phyloP scores from a whole-genome alignment of 2,113 vertebrate genomes.

The Istiophorus platypterus region DNA sequence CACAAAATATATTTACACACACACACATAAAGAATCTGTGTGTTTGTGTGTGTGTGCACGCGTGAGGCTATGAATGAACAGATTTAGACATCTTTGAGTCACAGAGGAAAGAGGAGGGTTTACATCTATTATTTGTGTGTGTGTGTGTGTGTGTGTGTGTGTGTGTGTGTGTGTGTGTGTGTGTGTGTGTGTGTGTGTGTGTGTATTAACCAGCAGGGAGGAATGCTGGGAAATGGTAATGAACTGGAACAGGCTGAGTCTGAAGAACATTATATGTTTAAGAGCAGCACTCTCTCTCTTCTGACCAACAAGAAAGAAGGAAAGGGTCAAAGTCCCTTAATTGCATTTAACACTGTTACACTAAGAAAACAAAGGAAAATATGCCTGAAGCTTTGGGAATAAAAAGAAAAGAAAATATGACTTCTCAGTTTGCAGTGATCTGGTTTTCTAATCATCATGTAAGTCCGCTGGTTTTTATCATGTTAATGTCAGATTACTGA shows the following conservation, averaged over 20 bases:
- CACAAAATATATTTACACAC: constrained; percentile 48
- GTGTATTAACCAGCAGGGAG: constrained; percentile 41
- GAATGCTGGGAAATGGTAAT: constrained; percentile 60
- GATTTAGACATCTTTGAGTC: constrained; percentile 53
- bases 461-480: too few species aligned
- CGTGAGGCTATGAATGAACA: constrained; percentile 48
- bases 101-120: constrained; percentile 37
- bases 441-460: too few species aligned
- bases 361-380: too few species aligned
- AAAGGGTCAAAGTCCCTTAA: too few species aligned
- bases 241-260: constrained; percentile 55
- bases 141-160: constrained; percentile 17
- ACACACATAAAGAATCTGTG: constrained; percentile 13
- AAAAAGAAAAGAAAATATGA: too few species aligned
- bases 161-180: constrained; percentile 17
- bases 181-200: constrained; percentile 14
- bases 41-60: constrained; percentile 22
- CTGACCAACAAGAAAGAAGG: neutral
- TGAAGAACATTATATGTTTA: constrained; percentile 51
- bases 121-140: constrained; percentile 33
- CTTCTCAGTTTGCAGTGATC: too few species aligned
- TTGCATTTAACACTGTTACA: too few species aligned
- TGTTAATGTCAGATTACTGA: too few species aligned
- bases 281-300: constrained; percentile 23
- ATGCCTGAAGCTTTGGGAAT: too few species aligned